Percentiles rank a stretch among this genome's conserved stretches.
Evolutionary conservation across 2,888 invertebrate genomes (phyloP).

Genomic region (Xanthia togata): DNA sequence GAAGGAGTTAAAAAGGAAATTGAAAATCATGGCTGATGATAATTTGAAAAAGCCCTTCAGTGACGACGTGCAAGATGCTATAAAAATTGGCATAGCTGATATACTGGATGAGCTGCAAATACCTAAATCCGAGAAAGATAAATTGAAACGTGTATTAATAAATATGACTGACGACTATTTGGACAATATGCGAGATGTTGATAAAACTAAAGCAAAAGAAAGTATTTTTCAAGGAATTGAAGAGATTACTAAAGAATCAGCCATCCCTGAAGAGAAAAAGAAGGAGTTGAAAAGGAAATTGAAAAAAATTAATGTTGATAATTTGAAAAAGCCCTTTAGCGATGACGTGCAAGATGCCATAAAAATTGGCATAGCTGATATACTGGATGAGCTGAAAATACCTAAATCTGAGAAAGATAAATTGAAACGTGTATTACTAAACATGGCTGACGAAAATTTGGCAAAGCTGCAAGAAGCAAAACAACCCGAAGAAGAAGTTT

Average conservation of each 20-base stretch:
- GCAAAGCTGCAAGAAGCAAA: neutral
- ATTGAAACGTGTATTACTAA: conserved; percentile 19
- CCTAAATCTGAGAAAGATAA: conserved; percentile 40
- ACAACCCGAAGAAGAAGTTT: neutral
- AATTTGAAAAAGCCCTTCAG: neutral
- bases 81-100: conserved; percentile 37
- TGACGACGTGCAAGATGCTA: neutral
- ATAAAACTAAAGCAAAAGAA: neutral
- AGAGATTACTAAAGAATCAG: neutral
- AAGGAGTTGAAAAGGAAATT: neutral
- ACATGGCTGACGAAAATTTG: neutral
- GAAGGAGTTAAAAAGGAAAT: neutral
- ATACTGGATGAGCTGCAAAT: conserved; percentile 39
- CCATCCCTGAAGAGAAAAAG: neutral
- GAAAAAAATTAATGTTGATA: neutral
- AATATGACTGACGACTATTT: conserved; percentile 9
- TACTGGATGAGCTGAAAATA: conserved; percentile 38
- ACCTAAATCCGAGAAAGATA: conserved; percentile 39
- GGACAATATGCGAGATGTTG: neutral
- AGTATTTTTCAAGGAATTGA: neutral
- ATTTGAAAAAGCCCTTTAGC: neutral
- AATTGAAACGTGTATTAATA: conserved; percentile 47
- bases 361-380: conserved; percentile 36
- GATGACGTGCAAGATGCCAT: neutral
- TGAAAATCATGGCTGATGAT: neutral